Evolutionary conservation across 2,888 invertebrate genomes (phyloP).

Genomic region (Cataglyphis livida): DNA sequence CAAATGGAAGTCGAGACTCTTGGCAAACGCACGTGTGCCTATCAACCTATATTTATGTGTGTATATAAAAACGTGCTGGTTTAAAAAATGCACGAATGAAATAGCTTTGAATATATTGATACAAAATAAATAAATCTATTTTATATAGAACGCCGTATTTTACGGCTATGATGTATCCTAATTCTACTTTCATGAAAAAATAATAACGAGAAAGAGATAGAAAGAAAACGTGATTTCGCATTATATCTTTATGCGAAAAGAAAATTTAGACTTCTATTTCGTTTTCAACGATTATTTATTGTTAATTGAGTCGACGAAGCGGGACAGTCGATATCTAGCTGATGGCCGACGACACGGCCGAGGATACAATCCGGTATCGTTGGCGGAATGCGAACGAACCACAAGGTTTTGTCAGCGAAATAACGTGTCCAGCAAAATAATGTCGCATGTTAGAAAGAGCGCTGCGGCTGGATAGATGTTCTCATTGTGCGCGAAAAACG

Average conservation of each 20-base stretch:
- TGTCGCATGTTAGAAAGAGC: conserved; percentile 59
- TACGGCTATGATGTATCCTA: not conserved
- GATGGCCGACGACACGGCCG: conserved; percentile 53
- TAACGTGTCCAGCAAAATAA: conserved; percentile 67
- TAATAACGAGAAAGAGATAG: not conserved
- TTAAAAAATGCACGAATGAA: conserved; percentile 52
- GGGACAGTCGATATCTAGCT: conserved; percentile 59
- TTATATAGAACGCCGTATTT: not conserved
- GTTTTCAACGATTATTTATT: conserved; percentile 66
- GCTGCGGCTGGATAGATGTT: conserved; percentile 28
- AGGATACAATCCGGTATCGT: conserved; percentile 63
- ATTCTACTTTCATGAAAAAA: not conserved
- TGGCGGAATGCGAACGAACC: conserved; percentile 72
- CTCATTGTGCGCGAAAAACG: conserved; percentile 60
- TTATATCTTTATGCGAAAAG: not conserved
- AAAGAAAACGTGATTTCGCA: not conserved
- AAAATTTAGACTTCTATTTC: conserved; percentile 52
- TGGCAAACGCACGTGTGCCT: conserved; percentile 17
- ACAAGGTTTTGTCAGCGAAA: conserved; percentile 67
- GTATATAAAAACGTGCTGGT: conserved; percentile 23
- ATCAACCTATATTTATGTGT: conserved; percentile 24
- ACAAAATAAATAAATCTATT: not conserved
- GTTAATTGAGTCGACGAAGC: conserved; percentile 69
- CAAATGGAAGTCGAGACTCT: conserved; percentile 73
- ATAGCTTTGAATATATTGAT: conserved; percentile 59